Conservation (phyloP, 37 sponge, comb jelly and placozoan genomes). For the Chondrosia reniformis region DNA sequence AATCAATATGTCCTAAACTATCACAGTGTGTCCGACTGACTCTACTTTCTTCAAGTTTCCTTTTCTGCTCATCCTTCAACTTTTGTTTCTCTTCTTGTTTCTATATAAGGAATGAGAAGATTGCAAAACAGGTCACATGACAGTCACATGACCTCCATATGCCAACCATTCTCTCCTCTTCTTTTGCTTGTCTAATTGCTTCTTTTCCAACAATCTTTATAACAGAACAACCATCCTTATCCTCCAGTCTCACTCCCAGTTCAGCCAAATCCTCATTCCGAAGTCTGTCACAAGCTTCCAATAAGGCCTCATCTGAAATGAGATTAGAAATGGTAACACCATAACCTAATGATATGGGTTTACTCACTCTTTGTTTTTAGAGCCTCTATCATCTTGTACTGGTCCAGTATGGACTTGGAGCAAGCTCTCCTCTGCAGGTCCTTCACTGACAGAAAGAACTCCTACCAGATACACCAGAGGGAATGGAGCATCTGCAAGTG, state of each 20-base stretch:
- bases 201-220: slow-evolving; percentile 83
- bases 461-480: too few relatives aligned
- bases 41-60: slow-evolving; percentile 56
- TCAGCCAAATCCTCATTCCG: slow-evolving; percentile 75
- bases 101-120: background rate
- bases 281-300: slow-evolving; percentile 74
- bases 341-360: too few relatives aligned
- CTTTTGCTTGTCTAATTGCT: slow-evolving; percentile 54
- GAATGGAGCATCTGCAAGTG: too few relatives aligned
- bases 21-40: too few relatives aligned
- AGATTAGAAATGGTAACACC: too few relatives aligned
- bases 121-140: too few relatives aligned
- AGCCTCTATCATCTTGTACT: too few relatives aligned
- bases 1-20: too few relatives aligned
- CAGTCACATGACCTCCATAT: too few relatives aligned
- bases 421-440: slow-evolving; percentile 44
- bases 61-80: slow-evolving; percentile 63
- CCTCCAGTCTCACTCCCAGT: slow-evolving; percentile 90
- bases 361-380: too few relatives aligned
- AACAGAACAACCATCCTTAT: slow-evolving; percentile 63
- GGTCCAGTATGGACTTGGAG: too few relatives aligned
- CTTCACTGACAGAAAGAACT: slow-evolving; percentile 81
- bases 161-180: slow-evolving; percentile 39
- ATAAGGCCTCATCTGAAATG: slow-evolving; percentile 35
- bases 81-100: slow-evolving; percentile 49